phyloP scores from a whole-genome alignment of 2,797 vertebrate genomes.

The Lerista edwardsae region DNA sequence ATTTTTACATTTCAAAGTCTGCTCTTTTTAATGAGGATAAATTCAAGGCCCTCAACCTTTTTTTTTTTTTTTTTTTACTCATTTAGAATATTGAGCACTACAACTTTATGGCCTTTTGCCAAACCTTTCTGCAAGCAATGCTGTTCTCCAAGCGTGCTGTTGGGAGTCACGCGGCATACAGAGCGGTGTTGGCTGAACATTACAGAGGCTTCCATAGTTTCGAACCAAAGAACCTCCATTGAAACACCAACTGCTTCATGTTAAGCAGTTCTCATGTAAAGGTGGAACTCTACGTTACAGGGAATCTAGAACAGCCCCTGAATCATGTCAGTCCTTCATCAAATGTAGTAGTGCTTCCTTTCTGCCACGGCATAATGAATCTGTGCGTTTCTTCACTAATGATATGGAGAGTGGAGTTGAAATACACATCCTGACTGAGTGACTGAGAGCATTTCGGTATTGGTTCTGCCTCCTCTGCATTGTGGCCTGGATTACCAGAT shows the following conservation, averaged over 20 bases:
- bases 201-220: background rate
- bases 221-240: background rate
- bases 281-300: background rate
- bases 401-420: background rate
- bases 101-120: slow-evolving; percentile 22
- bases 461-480: no score
- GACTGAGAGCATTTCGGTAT: no score
- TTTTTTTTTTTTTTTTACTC: background rate
- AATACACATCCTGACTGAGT: no score
- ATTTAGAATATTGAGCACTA: slow-evolving; percentile 1
- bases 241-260: background rate
- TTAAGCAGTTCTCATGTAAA: background rate
- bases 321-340: background rate
- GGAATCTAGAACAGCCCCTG: background rate
- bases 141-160: background rate
- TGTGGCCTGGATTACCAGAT: no score
- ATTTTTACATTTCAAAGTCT: slow-evolving; percentile 27
- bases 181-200: background rate
- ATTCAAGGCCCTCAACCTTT: slow-evolving; percentile 16
- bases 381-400: background rate
- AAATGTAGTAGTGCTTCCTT: background rate
- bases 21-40: slow-evolving; percentile 9
- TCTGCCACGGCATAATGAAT: background rate
- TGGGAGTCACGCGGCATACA: background rate
- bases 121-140: slow-evolving; percentile 35